These are phyloP conservation scores for Mormyrus proboscirostris DNA, from an alignment of 2,797 vertebrate genomes.

Conservation along the genomic window DNA sequence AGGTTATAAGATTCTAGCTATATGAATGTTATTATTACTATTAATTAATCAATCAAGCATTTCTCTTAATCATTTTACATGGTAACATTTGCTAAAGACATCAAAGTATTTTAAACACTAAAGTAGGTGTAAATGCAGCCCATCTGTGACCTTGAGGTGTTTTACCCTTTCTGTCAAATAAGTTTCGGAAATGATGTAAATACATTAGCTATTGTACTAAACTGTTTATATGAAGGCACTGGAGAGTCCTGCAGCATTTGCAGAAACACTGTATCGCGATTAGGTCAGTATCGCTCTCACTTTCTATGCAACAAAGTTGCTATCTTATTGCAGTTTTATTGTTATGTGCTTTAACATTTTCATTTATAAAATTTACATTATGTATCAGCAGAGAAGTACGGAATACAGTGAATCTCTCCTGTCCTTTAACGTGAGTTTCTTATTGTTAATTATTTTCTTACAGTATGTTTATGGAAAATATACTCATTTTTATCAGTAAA, in stretches of 20 bases:
- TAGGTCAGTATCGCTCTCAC: not conserved
- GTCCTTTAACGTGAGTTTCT: not conserved
- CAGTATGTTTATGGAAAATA: not conserved
- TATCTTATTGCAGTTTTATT: not conserved
- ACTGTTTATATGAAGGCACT: not conserved
- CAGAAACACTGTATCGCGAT: not conserved
- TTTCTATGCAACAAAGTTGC: not conserved
- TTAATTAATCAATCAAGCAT: conserved; percentile 59
- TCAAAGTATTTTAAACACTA: conserved; percentile 37
- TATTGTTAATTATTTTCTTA: not conserved
- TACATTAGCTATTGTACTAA: conserved; percentile 1
- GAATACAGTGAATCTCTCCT: not conserved
- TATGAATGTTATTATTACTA: conserved; percentile 15
- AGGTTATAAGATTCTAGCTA: conserved; percentile 27
- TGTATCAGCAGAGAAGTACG: not conserved
- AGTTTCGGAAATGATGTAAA: not conserved
- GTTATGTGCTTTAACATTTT: not conserved
- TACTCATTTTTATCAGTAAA: not conserved
- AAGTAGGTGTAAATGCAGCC: conserved; percentile 48
- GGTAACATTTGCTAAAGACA: conserved; percentile 40
- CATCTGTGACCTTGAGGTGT: conserved; percentile 33
- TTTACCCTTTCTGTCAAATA: conserved; percentile 8
- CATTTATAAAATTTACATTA: not conserved
- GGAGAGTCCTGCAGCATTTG: not conserved
- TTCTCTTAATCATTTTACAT: conserved; percentile 21